These are phyloP conservation scores for Trissonchulus latispiculum DNA, from an alignment of 2,888 invertebrate genomes.

Conservation along the genomic window DNA sequence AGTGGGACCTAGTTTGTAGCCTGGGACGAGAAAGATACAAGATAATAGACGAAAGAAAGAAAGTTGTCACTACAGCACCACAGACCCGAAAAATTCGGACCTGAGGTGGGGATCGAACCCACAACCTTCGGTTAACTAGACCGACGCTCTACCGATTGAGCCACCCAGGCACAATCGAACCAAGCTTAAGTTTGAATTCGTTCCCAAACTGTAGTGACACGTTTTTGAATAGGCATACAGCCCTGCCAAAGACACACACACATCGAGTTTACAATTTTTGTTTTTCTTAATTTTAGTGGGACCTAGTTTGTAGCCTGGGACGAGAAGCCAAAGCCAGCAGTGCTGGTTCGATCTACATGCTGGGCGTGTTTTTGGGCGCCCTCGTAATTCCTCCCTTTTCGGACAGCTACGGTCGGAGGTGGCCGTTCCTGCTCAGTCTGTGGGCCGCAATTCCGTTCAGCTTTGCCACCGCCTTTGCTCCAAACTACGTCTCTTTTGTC, in stretches of 20 bases:
- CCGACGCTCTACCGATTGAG: no score
- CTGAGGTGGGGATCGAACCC: no score
- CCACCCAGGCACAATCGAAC: no score
- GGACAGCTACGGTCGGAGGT: neutral
- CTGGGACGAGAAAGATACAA: neutral
- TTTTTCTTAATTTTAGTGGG: neutral
- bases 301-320: neutral
- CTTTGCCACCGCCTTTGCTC: neutral
- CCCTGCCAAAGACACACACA: no score
- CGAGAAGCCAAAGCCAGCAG: neutral
- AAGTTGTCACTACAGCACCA: no score
- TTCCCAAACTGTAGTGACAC: no score
- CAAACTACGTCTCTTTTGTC: neutral
- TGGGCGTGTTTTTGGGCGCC: conserved; percentile 1
- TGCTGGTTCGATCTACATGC: neutral
- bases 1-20: neutral
- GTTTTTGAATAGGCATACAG: no score
- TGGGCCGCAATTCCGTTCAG: neutral
- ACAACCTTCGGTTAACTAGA: no score
- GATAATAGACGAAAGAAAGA: no score
- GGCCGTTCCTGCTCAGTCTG: neutral
- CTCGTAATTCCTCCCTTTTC: neutral
- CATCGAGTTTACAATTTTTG: no score
- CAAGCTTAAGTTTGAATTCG: no score
- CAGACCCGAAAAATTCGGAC: no score